Percentiles rank a stretch among this genome's conserved stretches.
Evolutionary conservation across 1,140 invertebrate species (phyloP).

Genomic region (Pseudomyrmex flavicornis): DNA sequence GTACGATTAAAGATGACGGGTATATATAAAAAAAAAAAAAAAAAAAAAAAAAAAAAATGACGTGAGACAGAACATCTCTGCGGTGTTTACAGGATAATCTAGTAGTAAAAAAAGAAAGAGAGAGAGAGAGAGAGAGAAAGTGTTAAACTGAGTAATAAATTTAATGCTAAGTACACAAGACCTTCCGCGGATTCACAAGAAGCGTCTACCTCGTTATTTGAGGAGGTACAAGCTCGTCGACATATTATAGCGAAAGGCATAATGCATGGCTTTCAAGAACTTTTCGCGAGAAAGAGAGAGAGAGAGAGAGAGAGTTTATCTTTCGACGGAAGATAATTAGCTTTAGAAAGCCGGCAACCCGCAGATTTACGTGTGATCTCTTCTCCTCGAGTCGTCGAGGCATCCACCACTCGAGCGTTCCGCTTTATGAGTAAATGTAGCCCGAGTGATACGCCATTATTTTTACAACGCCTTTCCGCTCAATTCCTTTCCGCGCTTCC

Average conservation of each 20-base stretch:
- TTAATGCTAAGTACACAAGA: conserved; percentile 48
- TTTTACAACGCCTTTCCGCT: conserved; percentile 58
- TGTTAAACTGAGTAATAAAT: conserved; percentile 46
- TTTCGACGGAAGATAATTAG: conserved; percentile 52
- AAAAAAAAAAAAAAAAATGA: neutral
- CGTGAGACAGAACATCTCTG: conserved; percentile 22
- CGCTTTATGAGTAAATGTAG: conserved; percentile 34
- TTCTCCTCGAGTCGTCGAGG: neutral
- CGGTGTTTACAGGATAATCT: conserved; percentile 16
- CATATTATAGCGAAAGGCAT: conserved; percentile 49
- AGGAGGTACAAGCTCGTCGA: conserved; percentile 34
- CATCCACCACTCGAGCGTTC: neutral
- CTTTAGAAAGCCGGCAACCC: conserved; percentile 21
- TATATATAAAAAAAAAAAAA: neutral
- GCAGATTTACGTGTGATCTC: conserved; percentile 43
- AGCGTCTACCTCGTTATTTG: conserved; percentile 38
- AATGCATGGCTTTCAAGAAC: conserved; percentile 52
- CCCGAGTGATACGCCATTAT: conserved; percentile 53
- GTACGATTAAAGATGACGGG: conserved; percentile 41
- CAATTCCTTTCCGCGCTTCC: conserved; percentile 33
- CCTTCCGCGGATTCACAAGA: neutral
- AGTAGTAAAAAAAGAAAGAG: neutral
- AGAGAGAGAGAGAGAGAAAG: too few relatives aligned
- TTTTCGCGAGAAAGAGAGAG: neutral
- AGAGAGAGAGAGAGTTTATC: conserved; percentile 12